Evolutionary conservation across 2,888 invertebrate genomes (phyloP).

Genomic region (Agrochola circellaris): DNA sequence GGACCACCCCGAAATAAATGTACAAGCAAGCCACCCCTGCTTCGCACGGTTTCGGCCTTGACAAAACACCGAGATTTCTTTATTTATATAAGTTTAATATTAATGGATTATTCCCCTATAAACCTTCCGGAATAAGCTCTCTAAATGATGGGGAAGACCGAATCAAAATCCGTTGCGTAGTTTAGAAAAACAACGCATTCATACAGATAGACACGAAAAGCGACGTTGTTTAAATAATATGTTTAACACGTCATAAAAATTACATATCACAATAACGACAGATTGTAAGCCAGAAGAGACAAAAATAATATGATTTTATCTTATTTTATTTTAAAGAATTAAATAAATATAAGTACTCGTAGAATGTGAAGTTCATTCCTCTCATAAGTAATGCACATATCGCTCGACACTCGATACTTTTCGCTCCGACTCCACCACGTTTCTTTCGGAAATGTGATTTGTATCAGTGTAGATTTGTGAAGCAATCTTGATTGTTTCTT

Average conservation of each 20-base stretch:
- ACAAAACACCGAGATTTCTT: too few relatives aligned
- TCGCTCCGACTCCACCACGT: constrained; percentile 14
- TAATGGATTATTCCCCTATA: neutral
- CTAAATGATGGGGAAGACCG: neutral
- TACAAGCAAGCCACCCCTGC: neutral
- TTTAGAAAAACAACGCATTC: neutral
- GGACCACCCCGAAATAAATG: neutral
- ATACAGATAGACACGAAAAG: neutral
- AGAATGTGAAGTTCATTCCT: constrained; percentile 17
- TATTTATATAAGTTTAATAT: neutral
- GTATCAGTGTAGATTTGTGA: constrained; percentile 45
- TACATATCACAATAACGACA: neutral
- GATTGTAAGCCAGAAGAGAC: neutral
- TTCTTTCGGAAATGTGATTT: constrained; percentile 58
- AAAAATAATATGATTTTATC: neutral
- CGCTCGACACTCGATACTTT: constrained; percentile 15
- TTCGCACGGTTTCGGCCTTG: neutral
- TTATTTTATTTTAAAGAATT: neutral
- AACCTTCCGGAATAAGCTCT: neutral
- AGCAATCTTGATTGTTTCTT: constrained; percentile 48
- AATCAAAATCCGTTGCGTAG: neutral
- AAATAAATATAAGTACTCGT: neutral
- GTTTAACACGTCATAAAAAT: neutral
- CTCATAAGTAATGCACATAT: constrained; percentile 29
- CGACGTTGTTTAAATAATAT: neutral